A percentile compares a stretch with the other conserved stretches of the same genome.
Evolutionary conservation across 2,113 vertebrate species (phyloP).

Genomic region (Sylvicapra grimmia): DNA sequence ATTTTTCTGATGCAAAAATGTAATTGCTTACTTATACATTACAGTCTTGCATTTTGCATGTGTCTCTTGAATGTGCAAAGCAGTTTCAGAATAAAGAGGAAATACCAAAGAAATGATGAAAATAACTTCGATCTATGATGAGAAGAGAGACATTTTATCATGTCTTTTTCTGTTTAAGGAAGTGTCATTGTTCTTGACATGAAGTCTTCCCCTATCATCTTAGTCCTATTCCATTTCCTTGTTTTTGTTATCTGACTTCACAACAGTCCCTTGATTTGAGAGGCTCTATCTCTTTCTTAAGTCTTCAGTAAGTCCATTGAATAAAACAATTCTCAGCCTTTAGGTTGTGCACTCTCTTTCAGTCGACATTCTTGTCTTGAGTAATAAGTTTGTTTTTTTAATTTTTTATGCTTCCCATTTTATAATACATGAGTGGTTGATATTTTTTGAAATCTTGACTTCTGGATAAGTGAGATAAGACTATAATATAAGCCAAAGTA

Average conservation of each 20-base stretch:
- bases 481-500: background rate
- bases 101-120: constrained; percentile 1
- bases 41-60: fast-evolving
- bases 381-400: background rate
- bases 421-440: background rate
- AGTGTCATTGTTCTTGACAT: background rate
- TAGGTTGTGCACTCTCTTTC: background rate
- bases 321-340: background rate
- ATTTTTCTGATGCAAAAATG: background rate
- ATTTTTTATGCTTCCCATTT: background rate
- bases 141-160: constrained; percentile 5
- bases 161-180: background rate
- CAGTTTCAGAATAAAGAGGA: background rate
- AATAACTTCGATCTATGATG: background rate
- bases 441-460: background rate
- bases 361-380: background rate
- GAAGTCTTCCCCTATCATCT: background rate
- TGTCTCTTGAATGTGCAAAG: fast-evolving
- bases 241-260: background rate
- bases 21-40: fast-evolving
- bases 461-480: background rate
- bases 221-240: background rate
- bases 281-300: background rate
- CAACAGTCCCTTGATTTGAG: background rate
- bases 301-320: background rate